Base-by-base conservation (phyloP, 2,797 vertebrate species). In the Pitangus sulphuratus region DNA sequence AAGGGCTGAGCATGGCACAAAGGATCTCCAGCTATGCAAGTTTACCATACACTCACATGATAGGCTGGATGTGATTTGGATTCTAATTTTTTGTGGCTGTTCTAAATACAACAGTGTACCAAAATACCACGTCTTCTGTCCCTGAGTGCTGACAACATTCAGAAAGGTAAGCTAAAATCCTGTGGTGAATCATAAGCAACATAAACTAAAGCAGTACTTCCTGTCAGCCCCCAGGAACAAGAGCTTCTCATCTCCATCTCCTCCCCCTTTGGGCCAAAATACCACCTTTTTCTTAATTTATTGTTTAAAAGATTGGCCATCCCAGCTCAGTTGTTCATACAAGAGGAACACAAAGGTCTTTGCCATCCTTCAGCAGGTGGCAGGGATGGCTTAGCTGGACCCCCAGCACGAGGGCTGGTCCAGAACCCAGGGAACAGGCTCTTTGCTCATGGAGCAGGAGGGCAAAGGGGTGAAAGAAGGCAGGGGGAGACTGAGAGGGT, bases 61-160 rank as follows among this genome's bases (percentile, higher is more conserved):
- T 13, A 54, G 31, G 24, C 25, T 47, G 42, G 33, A 15, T 66
- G 64, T 35, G 12, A 86, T 74, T 84, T 84, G 68, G 65, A 87
- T 94, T 82, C 66, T 90, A 47, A 54, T 90, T 74, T 79, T 66
- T 56, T 91, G 79, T 89, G 91, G 74, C 85, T 93, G 77, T 50
- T 91, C 74, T 84, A 93, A 87, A 66, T 77, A 88, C 25, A 88
- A 58, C 39, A 65, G 2, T 7, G 20, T 42, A 76, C 76, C 50
- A 81, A 84, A 96, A 90, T 50, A 53, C 25, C 35, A 7, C 1
- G 2, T 45, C 42, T 65, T 58, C 65, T 66, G 47, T 87, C 42
- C 48, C 25, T 44, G 40, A 53, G 13, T 6, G 5, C 85, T 69
- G 35, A 51, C 42, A 88, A 26, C 20, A n/a, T 61, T 80, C 61